phyloP scores from a whole-genome alignment of 2,888 invertebrate species.

The Mythimna albipuncta region DNA sequence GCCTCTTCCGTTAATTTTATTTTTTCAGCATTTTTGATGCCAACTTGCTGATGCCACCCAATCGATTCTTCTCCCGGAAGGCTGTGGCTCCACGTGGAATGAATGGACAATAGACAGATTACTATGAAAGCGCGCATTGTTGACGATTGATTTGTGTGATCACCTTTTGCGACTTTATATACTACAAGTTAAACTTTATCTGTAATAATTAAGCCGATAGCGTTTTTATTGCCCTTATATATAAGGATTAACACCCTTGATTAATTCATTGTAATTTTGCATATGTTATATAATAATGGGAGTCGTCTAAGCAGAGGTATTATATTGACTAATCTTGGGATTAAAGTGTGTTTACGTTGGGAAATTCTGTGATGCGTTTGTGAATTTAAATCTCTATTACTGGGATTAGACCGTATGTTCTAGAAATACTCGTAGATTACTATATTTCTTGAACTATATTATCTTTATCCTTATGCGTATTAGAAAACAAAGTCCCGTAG shows the following conservation, averaged over 20 bases:
- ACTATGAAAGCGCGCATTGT: constrained; percentile 71
- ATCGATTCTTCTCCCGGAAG: constrained; percentile 56
- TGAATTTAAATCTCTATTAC: not conserved
- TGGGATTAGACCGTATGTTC: constrained; percentile 1
- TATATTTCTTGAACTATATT: not conserved
- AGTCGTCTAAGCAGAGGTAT: constrained; percentile 34
- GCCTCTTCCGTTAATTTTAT: constrained; percentile 73
- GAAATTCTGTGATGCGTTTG: constrained; percentile 26
- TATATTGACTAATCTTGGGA: constrained; percentile 47
- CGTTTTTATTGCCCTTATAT: constrained; percentile 67
- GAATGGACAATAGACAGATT: constrained; percentile 63
- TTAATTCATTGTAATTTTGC: constrained; percentile 57
- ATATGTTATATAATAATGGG: constrained; percentile 31
- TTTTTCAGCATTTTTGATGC: constrained; percentile 75
- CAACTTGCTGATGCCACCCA: constrained; percentile 79
- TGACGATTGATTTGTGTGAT: constrained; percentile 20
- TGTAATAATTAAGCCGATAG: constrained; percentile 60
- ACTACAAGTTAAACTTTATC: constrained; percentile 50
- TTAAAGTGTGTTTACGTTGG: constrained; percentile 32
- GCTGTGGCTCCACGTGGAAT: constrained; percentile 53
- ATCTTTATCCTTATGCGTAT: too few species aligned
- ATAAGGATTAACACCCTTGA: constrained; percentile 64
- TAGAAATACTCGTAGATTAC: not conserved
- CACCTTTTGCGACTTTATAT: constrained; percentile 38
- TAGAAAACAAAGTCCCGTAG: too few species aligned